Evolutionary conservation across 2,888 invertebrate genomes (phyloP).

Genomic region (Pseudanteris insignis): DNA sequence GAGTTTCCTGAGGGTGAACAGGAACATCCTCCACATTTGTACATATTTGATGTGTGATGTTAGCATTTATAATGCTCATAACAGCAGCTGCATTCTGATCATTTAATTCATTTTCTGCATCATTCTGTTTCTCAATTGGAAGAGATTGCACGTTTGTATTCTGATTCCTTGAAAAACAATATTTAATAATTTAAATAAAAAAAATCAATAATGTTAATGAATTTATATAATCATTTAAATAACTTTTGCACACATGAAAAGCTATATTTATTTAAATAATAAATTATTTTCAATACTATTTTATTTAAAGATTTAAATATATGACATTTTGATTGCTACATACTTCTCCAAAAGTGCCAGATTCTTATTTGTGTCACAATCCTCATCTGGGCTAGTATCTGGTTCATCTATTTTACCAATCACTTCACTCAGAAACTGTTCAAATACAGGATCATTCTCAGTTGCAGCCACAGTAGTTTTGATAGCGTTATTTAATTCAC

Average conservation of each 20-base stretch:
- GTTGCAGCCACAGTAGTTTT: conserved; percentile 68
- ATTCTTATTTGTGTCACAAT: too few species aligned
- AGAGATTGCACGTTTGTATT: conserved; percentile 19
- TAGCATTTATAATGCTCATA: conserved; percentile 62
- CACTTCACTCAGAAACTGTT: conserved; percentile 67
- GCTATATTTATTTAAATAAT: too few species aligned
- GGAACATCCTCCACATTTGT: neutral
- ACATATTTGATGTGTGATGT: conserved; percentile 28
- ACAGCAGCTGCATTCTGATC: conserved; percentile 64
- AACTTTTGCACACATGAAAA: too few species aligned
- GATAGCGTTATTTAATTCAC: conserved; percentile 67
- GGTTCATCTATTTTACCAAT: conserved; percentile 53
- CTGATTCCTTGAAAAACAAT: conserved; percentile 47
- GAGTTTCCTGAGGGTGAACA: conserved; percentile 5
- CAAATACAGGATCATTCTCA: conserved; percentile 69
- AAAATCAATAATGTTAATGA: too few species aligned
- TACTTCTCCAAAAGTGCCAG: too few species aligned
- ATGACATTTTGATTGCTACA: too few species aligned
- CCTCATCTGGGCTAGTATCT: conserved; percentile 59
- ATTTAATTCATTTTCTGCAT: conserved; percentile 50
- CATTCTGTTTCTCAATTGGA: neutral
- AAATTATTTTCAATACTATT: too few species aligned
- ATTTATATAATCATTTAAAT: conserved; percentile 1
- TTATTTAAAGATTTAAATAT: too few species aligned
- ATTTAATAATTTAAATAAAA: neutral